phyloP scores from a whole-genome alignment of 2,888 invertebrate genomes.

The Brachyopa scutellaris region DNA sequence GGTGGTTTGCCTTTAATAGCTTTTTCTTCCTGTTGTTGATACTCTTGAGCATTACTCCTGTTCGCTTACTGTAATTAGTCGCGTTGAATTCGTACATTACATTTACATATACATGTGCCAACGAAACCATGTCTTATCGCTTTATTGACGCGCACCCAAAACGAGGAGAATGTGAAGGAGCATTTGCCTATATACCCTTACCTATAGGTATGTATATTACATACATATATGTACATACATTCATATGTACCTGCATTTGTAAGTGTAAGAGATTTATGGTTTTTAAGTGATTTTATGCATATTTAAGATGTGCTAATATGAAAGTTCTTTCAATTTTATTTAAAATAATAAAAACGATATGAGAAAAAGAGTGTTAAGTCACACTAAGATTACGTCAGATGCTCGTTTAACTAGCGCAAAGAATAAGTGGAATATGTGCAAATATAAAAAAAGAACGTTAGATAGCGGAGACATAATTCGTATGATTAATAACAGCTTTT shows the following conservation, averaged over 20 bases:
- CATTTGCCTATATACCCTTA: no score
- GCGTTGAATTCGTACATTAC: conserved; percentile 33
- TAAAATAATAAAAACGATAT: no score
- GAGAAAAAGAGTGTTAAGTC: no score
- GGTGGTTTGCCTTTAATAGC: conserved; percentile 2
- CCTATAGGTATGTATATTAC: no score
- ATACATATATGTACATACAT: neutral
- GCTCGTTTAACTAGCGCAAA: no score
- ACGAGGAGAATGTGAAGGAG: no score
- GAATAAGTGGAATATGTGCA: no score
- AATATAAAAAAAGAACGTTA: no score
- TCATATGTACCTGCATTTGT: neutral
- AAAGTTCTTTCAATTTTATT: no score
- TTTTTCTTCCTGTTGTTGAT: conserved; percentile 2
- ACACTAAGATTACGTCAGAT: no score
- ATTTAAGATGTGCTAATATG: neutral
- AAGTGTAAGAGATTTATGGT: neutral
- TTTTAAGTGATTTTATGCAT: neutral
- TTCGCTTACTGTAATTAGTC: conserved; percentile 31
- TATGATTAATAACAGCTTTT: no score
- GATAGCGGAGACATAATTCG: no score
- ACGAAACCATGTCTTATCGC: conserved; percentile 48
- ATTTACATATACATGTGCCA: conserved; percentile 38
- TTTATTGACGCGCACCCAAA: conserved; percentile 42
- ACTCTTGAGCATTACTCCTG: neutral